Base-by-base conservation (phyloP, 2,888 invertebrate genomes). In the Sinhomidia bicolor region DNA sequence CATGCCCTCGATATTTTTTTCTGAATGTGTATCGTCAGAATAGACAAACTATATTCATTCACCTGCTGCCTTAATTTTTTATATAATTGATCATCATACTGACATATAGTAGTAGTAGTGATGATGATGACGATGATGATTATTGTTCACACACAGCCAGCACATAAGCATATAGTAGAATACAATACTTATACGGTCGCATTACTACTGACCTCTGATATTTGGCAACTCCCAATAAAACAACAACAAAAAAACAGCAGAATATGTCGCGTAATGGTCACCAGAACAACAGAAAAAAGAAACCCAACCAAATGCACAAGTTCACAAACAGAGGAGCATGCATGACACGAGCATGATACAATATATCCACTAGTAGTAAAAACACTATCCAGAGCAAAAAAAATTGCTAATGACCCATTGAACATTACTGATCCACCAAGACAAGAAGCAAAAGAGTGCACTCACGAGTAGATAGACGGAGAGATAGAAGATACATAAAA, bases 121-220 rank as follows among this genome's bases (percentile, higher is more conserved):
- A n/a, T n/a, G n/a, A 41, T 26, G 44, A 71, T 44, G 23, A 44
- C 23, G 44, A 20, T 68, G 29, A 62, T 17, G 71, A 32, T 4
- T 44, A 36, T 41, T 14, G 74, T 32, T 47, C 29, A 29, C 26
- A 14, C 47, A 78, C n/a, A n/a, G n/a, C n/a, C n/a, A n/a, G n/a
- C n/a, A n/a, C 54, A 78, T 7, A 14, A n/a, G 32, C 36, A n/a
- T 51, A 17, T 20, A 36, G 36, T 7, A 36, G 36, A n/a, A n/a
- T n/a, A 32, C 1, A 23, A 29, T n/a, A n/a, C 17, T n/a, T 17
- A 26, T 20, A 17, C n/a, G 65, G 32, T 7, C 7, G n/a, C 17
- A 41, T 6, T 17, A 71, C 17, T 44, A 80, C 62, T 80, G 81
- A 81, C 81, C 81, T 81, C 65, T 81, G 81, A 65, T 81, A 81